These are phyloP conservation scores for Agrotis puta DNA, from an alignment of 2,888 invertebrate genomes.

Conservation along the genomic window DNA sequence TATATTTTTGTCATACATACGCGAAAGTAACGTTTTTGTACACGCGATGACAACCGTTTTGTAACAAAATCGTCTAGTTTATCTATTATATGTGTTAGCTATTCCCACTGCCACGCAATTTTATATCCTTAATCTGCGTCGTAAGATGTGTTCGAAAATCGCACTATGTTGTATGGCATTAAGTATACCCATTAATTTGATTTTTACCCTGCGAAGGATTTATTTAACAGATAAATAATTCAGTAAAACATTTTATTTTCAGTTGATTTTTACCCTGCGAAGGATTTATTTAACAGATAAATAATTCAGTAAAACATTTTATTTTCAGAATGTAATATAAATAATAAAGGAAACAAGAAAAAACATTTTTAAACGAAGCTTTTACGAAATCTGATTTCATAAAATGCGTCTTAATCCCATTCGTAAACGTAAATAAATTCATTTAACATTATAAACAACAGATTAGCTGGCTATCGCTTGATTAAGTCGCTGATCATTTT, in stretches of 20 bases:
- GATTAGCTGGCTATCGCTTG: slow-evolving; percentile 68
- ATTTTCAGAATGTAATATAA: neutral
- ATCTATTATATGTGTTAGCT: slow-evolving; percentile 4
- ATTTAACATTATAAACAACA: slow-evolving; percentile 21
- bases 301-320: no score
- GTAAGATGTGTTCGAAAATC: slow-evolving; percentile 3
- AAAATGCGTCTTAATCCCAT: slow-evolving; percentile 5
- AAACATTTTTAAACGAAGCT: neutral
- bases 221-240: neutral
- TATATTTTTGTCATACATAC: slow-evolving; percentile 38
- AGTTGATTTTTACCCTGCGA: neutral
- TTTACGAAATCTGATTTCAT: neutral
- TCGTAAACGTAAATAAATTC: slow-evolving; percentile 5
- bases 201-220: neutral
- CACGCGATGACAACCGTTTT: slow-evolving; percentile 33
- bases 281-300: neutral
- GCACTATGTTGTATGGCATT: neutral
- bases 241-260: neutral
- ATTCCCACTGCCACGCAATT: neutral
- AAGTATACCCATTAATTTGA: neutral
- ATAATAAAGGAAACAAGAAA: neutral
- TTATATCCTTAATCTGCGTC: neutral
- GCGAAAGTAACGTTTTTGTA: slow-evolving; percentile 23
- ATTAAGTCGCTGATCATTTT: slow-evolving; percentile 75
- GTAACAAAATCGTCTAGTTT: slow-evolving; percentile 16